Base-by-base conservation (phyloP, 2,888 invertebrate genomes). In the Troides aeacus region DNA sequence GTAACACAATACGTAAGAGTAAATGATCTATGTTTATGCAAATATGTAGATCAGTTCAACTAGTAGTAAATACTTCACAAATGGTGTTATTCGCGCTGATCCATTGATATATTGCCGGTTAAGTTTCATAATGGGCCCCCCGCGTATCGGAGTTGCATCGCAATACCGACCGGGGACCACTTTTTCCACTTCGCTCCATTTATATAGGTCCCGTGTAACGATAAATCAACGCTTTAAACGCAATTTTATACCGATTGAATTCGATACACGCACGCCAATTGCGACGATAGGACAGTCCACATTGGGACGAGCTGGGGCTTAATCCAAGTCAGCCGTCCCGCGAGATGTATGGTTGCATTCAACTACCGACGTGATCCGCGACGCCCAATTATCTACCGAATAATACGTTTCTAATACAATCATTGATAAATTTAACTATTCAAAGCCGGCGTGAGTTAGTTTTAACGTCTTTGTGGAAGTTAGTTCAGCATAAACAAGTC, bases 181-280 rank as follows among this genome's bases (percentile, higher is more conserved):
- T 73, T 73, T 72, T 73, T 73, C 72, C 71, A 57, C 66, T 84
- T 83, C 81, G 79, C 81, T 81, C 81, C 80, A 81, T 82, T 80
- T 74, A 78, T 76, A 74, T 72, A 50, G 50, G 46, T 24, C 39
- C 57, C 59, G 15, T 18, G n/a, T 66, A 62, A 21, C 50, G 64
- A 73, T 73, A 72, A 68, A 71, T 73, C 71, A 72, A 66, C 64
- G 72, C 68, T 70, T 62, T 63, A 66, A 73, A 70, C 64, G 71
- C 72, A 68, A 71, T 71, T 68, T 68, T 72, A 79, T 77, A 75
- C 74, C 75, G 75, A 82, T 82, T 81, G 81, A 77, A 82, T 80
- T 76, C 79, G 74, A 74, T 74, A 79, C 79, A 79, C 78, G 79
- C 75, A 71, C 79, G 77, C 80, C 76, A 77, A 79, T 80, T 78